Conservation (phyloP, 2,888 invertebrate species). For the Plagodis pulveraria region DNA sequence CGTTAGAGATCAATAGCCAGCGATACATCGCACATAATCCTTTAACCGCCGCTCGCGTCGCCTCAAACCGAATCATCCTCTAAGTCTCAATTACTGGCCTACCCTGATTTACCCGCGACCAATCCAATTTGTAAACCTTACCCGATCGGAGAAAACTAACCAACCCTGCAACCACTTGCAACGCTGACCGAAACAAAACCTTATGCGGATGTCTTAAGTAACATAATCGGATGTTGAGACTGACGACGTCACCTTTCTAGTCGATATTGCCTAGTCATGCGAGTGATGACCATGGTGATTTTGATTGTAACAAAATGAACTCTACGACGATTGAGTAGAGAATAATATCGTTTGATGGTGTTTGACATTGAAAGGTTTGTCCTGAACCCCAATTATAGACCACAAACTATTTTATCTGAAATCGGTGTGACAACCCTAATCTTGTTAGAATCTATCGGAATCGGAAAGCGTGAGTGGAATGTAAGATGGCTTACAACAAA, state of each 20-base stretch:
- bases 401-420: slow-evolving; percentile 84
- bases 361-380: slow-evolving; percentile 49
- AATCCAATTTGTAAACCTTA: slow-evolving; percentile 82
- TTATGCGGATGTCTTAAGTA: slow-evolving; percentile 30
- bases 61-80: slow-evolving; percentile 76
- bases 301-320: slow-evolving; percentile 45
- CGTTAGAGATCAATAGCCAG: slow-evolving; percentile 73
- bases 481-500: slow-evolving; percentile 39
- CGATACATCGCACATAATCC: slow-evolving; percentile 73
- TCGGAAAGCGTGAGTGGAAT: slow-evolving; percentile 65
- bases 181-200: slow-evolving; percentile 44
- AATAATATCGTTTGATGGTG: slow-evolving; percentile 43
- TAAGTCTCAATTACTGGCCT: slow-evolving; percentile 83
- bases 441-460: slow-evolving; percentile 83
- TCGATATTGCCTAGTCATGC: slow-evolving; percentile 84
- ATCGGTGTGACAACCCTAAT: slow-evolving; percentile 82
- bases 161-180: slow-evolving; percentile 20
- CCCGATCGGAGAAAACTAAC: slow-evolving; percentile 77
- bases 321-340: slow-evolving; percentile 44
- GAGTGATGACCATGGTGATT: slow-evolving; percentile 76
- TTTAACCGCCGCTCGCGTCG: slow-evolving; percentile 67
- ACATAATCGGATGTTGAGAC: slow-evolving; percentile 18
- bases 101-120: slow-evolving; percentile 82
- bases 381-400: slow-evolving; percentile 81
- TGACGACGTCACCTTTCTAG: slow-evolving; percentile 66